phyloP scores from a whole-genome alignment of 2,113 vertebrate species.

The Seriola aureovittata region DNA sequence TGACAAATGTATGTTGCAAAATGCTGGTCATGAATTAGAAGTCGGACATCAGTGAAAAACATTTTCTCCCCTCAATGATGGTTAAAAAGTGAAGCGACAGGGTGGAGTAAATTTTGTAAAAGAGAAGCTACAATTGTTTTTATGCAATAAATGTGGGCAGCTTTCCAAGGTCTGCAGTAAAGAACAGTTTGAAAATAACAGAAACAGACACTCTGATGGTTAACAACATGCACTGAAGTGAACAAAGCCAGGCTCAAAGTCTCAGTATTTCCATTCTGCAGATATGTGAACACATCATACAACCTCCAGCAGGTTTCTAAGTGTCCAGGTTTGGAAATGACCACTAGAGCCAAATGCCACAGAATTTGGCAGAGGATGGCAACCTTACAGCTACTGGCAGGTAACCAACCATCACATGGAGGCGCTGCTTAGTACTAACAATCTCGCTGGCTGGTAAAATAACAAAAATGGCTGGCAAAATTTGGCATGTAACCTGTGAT shows the following conservation, averaged over 20 bases:
- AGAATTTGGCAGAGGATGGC: background rate
- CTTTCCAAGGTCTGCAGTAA: background rate
- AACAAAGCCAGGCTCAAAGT: background rate
- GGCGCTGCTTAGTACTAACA: background rate
- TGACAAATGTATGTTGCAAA: background rate
- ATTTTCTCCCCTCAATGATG: background rate
- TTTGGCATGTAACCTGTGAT: background rate
- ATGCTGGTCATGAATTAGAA: background rate
- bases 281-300: background rate
- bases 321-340: background rate
- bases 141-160: background rate
- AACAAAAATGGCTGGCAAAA: background rate
- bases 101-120: background rate
- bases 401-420: background rate
- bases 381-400: conserved; percentile 17
- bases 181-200: background rate
- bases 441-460: conserved; percentile 3
- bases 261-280: conserved; percentile 5
- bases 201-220: background rate
- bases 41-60: background rate
- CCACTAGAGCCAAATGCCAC: background rate
- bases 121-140: background rate
- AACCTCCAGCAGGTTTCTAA: background rate
- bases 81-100: background rate
- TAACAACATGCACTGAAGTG: background rate